Evolutionary conservation across 2,113 vertebrate species (phyloP).

Genomic region (Montifringilla adamsi): DNA sequence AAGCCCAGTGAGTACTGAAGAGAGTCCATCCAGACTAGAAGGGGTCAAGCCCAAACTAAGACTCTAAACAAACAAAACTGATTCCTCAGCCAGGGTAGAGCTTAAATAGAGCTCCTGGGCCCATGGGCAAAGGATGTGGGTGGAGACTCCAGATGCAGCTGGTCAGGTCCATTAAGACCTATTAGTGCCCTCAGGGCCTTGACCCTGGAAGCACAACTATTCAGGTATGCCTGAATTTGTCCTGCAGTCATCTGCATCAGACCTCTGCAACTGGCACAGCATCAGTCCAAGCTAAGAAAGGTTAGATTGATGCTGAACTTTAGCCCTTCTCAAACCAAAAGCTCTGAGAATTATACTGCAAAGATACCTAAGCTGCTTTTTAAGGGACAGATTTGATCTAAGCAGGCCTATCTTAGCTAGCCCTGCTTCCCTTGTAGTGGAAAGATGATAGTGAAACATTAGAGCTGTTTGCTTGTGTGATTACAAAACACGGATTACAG

Average conservation of each 20-base stretch:
- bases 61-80: accelerated
- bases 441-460: background rate
- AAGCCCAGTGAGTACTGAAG: accelerated
- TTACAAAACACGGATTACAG: background rate
- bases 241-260: background rate
- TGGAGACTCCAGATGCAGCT: background rate
- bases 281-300: background rate
- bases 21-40: accelerated
- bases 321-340: background rate
- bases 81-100: accelerated
- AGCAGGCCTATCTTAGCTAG: background rate
- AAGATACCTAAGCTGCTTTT: background rate
- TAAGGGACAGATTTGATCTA: background rate
- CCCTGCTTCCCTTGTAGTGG: background rate
- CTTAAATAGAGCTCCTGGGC: background rate
- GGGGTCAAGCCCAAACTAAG: accelerated
- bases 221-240: background rate
- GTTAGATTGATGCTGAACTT: background rate
- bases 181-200: background rate
- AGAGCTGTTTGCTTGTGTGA: background rate
- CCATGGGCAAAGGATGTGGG: background rate
- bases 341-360: background rate
- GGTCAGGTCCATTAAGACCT: background rate
- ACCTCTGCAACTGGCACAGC: background rate
- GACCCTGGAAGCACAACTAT: background rate